phyloP scores from a whole-genome alignment of 2,113 vertebrate species.

The Ctenodactylus gundi region DNA sequence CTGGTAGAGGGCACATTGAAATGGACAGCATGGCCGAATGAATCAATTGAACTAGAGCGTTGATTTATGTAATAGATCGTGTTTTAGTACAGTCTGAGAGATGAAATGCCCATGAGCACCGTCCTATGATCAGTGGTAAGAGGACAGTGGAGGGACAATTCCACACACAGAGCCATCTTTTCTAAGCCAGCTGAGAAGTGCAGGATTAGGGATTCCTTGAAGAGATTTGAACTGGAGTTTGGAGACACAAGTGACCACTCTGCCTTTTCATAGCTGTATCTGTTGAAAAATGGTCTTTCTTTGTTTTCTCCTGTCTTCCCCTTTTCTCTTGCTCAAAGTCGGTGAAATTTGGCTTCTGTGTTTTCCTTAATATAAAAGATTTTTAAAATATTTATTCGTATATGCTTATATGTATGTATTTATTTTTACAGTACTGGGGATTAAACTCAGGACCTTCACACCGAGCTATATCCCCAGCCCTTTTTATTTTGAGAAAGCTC shows the following conservation, averaged over 20 bases:
- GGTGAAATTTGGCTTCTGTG: background rate
- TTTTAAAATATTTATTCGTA: no score
- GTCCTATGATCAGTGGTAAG: background rate
- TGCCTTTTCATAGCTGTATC: background rate
- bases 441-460: background rate
- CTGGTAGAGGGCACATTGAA: background rate
- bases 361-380: background rate
- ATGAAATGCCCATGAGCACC: background rate
- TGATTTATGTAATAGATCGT: background rate
- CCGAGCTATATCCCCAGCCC: background rate
- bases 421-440: background rate
- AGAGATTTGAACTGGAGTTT: background rate
- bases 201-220: background rate
- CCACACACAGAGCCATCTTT: background rate
- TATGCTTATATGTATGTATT: no score
- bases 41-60: background rate
- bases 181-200: background rate
- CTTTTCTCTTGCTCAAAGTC: background rate
- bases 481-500: background rate
- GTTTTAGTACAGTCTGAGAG: background rate
- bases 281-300: background rate
- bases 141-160: background rate
- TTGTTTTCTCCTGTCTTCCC: background rate
- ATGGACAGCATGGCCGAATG: background rate
- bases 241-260: background rate